Base-by-base conservation (phyloP, 1,140 invertebrate species). In the Drosophila leontia region DNA sequence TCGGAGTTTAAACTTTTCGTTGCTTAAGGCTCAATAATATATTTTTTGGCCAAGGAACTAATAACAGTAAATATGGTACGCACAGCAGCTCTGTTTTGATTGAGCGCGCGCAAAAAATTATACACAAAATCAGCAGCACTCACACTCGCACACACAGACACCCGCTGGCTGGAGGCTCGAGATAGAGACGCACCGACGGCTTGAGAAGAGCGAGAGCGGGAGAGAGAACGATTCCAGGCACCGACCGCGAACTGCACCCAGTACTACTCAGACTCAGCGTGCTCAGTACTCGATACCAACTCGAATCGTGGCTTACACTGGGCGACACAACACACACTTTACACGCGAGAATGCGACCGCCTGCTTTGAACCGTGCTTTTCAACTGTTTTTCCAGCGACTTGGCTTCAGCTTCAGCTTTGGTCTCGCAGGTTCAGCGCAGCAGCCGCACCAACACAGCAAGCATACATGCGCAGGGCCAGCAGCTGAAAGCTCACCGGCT, bases 91-190 rank as follows among this genome's bases (percentile, higher is more conserved):
- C 77, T 88, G 78, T 88, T 88, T 88, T 88, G 84, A 88, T 88
- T 88, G 85, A 88, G 84, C 84, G 84, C 84, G 84, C 84, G 84
- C 84, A 88, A 88, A 88, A 88, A 90, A 90, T 78, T 90, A 88
- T 88, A 88, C 84, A 87, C 84, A 87, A 87, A 87, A 87, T 88
- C 63, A 61, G 64, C 56, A 72, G 47, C 69, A 82, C 61, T 75
- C 63, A 68, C 48, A 74, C 57, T 74, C 34, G 60, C 67, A 70
- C 59, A 83, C 51, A 58, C 42, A 60, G 32, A 45, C 70, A 57
- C 47, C 55, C 48, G 37, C 29, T 39, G 44, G 58, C 53, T 56
- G 58, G 57, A 34, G 35, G 37, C 64, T 55, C 29, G 68, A 56
- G 62, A 75, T 64, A 80, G 60, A 80, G 78, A 75, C 50, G 62